Evolutionary conservation across 2,113 vertebrate genomes (phyloP).

Genomic region (Riparia riparia): DNA sequence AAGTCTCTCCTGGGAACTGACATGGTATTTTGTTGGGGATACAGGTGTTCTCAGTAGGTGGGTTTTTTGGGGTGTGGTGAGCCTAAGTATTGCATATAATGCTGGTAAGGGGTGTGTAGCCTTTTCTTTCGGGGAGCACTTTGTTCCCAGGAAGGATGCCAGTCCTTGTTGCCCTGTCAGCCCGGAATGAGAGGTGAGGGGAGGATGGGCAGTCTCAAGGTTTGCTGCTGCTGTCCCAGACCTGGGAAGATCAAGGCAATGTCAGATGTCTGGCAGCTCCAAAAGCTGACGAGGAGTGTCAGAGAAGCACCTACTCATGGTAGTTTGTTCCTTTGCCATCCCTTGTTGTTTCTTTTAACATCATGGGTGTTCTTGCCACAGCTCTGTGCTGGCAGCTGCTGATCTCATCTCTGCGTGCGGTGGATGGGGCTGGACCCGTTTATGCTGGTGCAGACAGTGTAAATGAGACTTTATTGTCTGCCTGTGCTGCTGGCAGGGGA

Average conservation of each 20-base stretch:
- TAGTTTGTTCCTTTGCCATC: background rate
- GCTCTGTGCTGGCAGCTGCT: background rate
- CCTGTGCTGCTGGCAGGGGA: background rate
- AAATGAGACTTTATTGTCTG: background rate
- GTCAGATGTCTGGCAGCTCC: background rate
- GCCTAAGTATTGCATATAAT: background rate
- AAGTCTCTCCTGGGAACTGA: background rate
- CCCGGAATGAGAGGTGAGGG: fast-evolving
- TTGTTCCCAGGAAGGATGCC: background rate
- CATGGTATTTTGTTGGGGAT: fast-evolving
- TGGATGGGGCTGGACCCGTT: background rate
- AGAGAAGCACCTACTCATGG: background rate
- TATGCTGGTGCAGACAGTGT: background rate
- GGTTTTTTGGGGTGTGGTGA: background rate
- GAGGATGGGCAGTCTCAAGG: background rate
- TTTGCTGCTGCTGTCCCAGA: background rate
- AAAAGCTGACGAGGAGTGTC: background rate
- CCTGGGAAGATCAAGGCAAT: background rate
- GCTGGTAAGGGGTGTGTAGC: background rate
- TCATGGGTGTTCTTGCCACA: background rate
- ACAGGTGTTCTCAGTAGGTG: background rate
- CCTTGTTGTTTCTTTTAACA: background rate
- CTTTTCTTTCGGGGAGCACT: background rate
- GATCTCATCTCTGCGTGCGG: background rate
- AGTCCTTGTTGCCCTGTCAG: background rate